Conservation (phyloP, 1,140 invertebrate species). For the Drosophila sulfurigaster region DNA sequence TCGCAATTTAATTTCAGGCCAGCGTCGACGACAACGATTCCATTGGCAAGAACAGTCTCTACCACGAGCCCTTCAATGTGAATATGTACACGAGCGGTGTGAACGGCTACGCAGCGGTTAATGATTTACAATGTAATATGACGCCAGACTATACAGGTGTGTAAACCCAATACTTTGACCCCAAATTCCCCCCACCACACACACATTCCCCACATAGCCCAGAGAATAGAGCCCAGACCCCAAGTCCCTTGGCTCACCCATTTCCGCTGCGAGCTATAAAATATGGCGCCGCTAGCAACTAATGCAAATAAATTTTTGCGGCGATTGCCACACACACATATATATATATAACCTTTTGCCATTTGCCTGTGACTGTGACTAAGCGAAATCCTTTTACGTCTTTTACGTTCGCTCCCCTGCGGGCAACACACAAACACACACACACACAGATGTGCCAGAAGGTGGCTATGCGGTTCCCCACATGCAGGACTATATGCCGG, state of each 20-base stretch:
- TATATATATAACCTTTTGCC: conserved; percentile 21
- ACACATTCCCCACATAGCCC: not conserved
- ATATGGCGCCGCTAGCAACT: conserved; percentile 69
- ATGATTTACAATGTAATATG: conserved; percentile 85
- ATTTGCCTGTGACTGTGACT: conserved; percentile 45
- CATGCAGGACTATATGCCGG: conserved; percentile 83
- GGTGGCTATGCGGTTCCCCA: conserved; percentile 86
- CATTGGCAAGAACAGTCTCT: conserved; percentile 85
- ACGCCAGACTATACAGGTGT: conserved; percentile 86
- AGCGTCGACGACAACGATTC: conserved; percentile 85
- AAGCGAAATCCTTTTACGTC: conserved; percentile 57
- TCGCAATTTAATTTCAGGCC: conserved; percentile 48
- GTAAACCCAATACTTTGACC: conserved; percentile 45
- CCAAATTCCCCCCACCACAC: conserved; percentile 24
- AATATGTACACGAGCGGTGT: conserved; percentile 85
- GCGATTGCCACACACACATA: conserved; percentile 49
- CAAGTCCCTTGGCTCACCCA: conserved; percentile 52
- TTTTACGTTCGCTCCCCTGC: conserved; percentile 34
- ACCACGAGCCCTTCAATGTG: conserved; percentile 86
- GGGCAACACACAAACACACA: not conserved
- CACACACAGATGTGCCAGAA: conserved; percentile 86
- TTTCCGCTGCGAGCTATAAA: conserved; percentile 68
- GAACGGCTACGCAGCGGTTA: conserved; percentile 84
- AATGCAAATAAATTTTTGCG: conserved; percentile 79
- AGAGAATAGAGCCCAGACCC: not conserved